Conservation (phyloP, 2,113 vertebrate species). For the Acanthisitta chloris region DNA sequence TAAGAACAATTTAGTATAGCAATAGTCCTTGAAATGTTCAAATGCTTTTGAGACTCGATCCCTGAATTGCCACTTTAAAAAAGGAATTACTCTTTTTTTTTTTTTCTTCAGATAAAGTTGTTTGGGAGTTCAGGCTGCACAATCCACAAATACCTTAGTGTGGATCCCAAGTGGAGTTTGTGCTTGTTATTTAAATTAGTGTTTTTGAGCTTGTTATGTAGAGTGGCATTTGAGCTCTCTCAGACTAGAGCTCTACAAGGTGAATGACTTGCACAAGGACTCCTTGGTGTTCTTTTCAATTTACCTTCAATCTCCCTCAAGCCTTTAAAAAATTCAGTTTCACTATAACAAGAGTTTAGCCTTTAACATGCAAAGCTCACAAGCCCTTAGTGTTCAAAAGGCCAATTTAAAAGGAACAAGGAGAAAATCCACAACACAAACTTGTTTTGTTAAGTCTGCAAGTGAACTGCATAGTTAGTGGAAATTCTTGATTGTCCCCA, state of each 20-base stretch:
- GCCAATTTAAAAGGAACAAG: conserved; percentile 25
- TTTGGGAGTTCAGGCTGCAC: conserved; percentile 24
- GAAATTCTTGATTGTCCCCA: background rate
- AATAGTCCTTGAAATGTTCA: conserved; percentile 58
- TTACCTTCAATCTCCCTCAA: conserved; percentile 36
- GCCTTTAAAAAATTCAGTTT: conserved; percentile 34
- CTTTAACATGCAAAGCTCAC: conserved; percentile 47
- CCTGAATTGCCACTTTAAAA: conserved; percentile 29
- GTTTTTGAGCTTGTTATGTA: conserved; percentile 46
- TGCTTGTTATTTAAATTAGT: conserved; percentile 60
- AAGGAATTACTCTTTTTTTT: conserved; percentile 1
- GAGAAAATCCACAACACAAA: background rate
- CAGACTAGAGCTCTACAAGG: conserved; percentile 46
- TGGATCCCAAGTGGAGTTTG: conserved; percentile 47
- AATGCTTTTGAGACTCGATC: conserved; percentile 44
- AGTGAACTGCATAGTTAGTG: background rate
- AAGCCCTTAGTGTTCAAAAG: conserved; percentile 33
- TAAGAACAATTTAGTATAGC: conserved; percentile 41
- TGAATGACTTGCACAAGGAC: conserved; percentile 58
- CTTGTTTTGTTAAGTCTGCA: background rate
- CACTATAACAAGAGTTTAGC: conserved; percentile 10
- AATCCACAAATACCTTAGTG: conserved; percentile 3
- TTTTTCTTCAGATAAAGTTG: conserved; percentile 19
- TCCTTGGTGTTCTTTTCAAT: conserved; percentile 27
- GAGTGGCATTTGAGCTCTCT: conserved; percentile 50